Base-by-base conservation (phyloP, 2,797 vertebrate genomes). In the Somateria mollissima region DNA sequence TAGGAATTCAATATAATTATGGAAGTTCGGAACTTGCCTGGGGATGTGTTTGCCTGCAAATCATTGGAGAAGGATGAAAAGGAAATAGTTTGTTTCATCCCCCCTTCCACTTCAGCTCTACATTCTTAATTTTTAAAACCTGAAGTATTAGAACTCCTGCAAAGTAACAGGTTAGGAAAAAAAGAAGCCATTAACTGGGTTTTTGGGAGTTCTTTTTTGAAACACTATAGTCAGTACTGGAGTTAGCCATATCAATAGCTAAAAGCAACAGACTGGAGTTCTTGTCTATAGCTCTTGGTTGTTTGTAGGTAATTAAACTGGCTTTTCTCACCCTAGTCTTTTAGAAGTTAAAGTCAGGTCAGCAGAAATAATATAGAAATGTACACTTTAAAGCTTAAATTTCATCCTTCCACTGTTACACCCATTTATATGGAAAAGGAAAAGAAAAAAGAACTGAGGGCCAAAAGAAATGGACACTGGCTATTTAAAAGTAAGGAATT, bases 1-100 rank as follows among this genome's bases (percentile, higher is more conserved):
- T 85, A 93, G 75, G 78, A 95, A 96, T 93, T 92, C 77, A 67
- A 27, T 20, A 65, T 58, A 92, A 95, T 87, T 89, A 95, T 79
- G 87, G 67, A 97, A 85, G 81, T 94, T 92, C 0, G 2, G 88
- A 95, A 95, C 81, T 90, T 90, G 93, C 94, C 92, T 87, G 74
- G 41, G 64, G 77, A 82, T 32, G n/a, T 64, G 74, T 79, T 93
- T 95, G 74, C 67, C 84, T 87, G 74, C 22, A 96, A 76, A 84
- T 79, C 92, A 84, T 3, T 67, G 77, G 74, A 43, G 60, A 79
- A 76, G 86, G 88, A 93, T 92, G 60, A 94, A 96, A 97, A 92
- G 22, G 17, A 74, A 87, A 79, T 25, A 73, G 25, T 70, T 64
- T 90, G 60, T 74, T 95, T 87, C 80, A 87, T 89, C 57, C 60